Base-by-base conservation (phyloP, 2,888 invertebrate species). In the Helleia helle region DNA sequence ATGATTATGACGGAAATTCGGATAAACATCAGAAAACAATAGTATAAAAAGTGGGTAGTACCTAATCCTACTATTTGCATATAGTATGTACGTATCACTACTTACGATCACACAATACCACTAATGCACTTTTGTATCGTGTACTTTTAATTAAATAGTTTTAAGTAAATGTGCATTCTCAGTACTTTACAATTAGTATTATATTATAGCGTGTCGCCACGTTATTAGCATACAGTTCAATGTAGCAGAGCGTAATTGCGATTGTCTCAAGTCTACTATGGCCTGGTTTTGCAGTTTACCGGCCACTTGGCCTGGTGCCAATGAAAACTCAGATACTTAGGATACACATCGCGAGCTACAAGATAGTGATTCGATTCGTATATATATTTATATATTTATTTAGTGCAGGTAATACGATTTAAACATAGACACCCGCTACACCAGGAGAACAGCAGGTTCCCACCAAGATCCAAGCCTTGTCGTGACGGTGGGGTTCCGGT, bases 231-330 rank as follows among this genome's bases (percentile, higher is more conserved):
- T 4, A 22, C 22, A 22, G 22, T 22, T 22, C 22, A 22, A 22
- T 22, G 22, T 22, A 22, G 22, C 2, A 22, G 5, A 22, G 22
- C 7, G 34, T 22, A 34, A 34, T 34, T 39, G 24, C 22, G 30
- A 39, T 30, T 30, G 30, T 39, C 29, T 24, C 30, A 22, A 31
- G 46, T 31, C 41, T 42, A 38, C 40, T 22, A 17, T 48, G 43
- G 40, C 46, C 48, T 48, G 43, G 40, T 46, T 50, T 42, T 30
- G 39, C 41, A 36, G 46, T 26, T 41, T 39, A 43, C 39, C 38
- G 29, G 46, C 43, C 43, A 44, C 45, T 50, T 51, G 51, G 50
- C 41, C 4, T 8, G 5, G 4, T 9, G 48, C 51, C 51, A 51
- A 42, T 30, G 28, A 44, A 41, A 51, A 43, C 41, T 45, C 44